Evolutionary conservation across 1,140 invertebrate species (phyloP).

Genomic region (Watersipora subatra): DNA sequence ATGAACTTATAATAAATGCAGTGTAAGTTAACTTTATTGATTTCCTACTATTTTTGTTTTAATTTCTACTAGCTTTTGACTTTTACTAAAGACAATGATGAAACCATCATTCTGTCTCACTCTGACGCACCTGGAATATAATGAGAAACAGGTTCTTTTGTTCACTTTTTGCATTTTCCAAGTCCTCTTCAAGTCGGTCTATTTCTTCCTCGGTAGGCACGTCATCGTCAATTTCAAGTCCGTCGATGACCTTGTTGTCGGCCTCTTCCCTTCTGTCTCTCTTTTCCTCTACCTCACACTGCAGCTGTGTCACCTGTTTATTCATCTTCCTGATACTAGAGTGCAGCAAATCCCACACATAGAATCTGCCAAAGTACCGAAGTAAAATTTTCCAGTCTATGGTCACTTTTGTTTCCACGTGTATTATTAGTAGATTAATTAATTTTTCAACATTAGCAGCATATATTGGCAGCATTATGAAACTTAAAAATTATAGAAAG

Average conservation of each 20-base stretch:
- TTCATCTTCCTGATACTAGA: conserved; percentile 85
- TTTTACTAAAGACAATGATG: not conserved
- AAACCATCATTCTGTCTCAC: not conserved
- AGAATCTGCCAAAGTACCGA: conserved; percentile 51
- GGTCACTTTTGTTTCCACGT: no score
- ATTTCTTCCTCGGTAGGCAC: conserved; percentile 51
- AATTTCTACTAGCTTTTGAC: not conserved
- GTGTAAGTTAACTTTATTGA: no score
- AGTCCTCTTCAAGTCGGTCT: conserved; percentile 84
- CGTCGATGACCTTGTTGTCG: conserved; percentile 24
- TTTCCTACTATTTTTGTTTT: no score
- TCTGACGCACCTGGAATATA: conserved; percentile 63
- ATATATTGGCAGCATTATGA: no score
- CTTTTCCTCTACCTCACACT: conserved; percentile 69
- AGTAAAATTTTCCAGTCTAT: no score
- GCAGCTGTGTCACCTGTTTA: conserved; percentile 76
- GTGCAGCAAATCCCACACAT: conserved; percentile 94
- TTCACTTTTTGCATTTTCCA: conserved; percentile 84
- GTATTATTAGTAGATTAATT: no score
- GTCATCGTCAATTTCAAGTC: conserved; percentile 33
- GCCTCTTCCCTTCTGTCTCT: conserved; percentile 48
- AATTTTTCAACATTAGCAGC: no score
- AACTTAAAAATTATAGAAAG: no score
- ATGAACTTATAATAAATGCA: no score
- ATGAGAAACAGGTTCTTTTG: conserved; percentile 94